Conservation (phyloP, 2,797 vertebrate genomes). For the Masticophis lateralis region DNA sequence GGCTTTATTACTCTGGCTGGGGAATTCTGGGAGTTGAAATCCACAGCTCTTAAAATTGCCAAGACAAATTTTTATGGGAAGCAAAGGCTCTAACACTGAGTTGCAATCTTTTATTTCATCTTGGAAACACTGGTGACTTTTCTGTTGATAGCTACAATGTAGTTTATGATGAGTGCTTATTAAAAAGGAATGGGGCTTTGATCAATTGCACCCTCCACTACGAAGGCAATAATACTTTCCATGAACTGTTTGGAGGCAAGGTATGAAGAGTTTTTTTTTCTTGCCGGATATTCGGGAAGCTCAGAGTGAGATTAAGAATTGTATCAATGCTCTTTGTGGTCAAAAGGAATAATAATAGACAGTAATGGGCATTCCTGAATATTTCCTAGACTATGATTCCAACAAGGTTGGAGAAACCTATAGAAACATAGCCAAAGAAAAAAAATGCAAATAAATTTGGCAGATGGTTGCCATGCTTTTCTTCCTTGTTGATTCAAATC, state of each 20-base stretch:
- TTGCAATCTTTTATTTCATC: not conserved
- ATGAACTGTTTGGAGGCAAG: not conserved
- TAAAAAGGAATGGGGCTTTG: not conserved
- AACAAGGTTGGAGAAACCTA: not conserved
- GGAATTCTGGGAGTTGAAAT: not conserved
- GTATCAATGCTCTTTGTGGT: not conserved
- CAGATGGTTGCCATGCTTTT: not conserved
- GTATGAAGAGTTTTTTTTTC: not conserved
- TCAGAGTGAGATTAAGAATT: not conserved
- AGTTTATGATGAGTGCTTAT: not conserved
- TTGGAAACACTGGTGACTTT: not conserved
- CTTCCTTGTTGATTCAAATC: not conserved
- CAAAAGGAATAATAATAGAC: not conserved
- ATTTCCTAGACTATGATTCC: not conserved
- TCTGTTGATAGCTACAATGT: not conserved
- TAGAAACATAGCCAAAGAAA: not conserved
- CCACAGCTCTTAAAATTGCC: not conserved
- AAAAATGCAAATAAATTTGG: not conserved
- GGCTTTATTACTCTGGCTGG: not conserved
- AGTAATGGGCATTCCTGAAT: not conserved
- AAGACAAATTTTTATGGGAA: not conserved
- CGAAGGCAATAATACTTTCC: not conserved
- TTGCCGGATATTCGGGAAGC: not conserved
- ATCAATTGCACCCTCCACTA: not conserved
- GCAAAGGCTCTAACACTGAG: not conserved